These are phyloP conservation scores for Diarsia mendica DNA, from an alignment of 2,888 invertebrate genomes.

Conservation along the genomic window DNA sequence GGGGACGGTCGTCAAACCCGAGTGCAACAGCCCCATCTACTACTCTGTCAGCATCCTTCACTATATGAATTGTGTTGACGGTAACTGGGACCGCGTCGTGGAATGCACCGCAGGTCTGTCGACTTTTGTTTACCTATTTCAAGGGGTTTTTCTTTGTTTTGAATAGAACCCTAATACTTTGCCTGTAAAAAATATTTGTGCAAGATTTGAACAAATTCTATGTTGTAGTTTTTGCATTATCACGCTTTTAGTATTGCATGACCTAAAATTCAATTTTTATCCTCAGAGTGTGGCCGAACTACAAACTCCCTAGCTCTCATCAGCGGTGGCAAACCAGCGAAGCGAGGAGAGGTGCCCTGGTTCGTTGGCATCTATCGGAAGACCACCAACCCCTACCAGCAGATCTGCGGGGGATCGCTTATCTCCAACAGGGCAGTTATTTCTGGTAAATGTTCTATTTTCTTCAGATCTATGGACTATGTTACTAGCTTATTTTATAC, in stretches of 20 bases:
- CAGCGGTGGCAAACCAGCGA: constrained; percentile 70
- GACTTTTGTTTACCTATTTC: too few species aligned
- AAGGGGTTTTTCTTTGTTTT: too few species aligned
- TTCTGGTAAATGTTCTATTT: constrained; percentile 72
- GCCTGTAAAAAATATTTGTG: too few species aligned
- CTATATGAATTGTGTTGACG: constrained; percentile 76
- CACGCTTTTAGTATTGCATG: too few species aligned
- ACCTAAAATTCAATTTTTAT: neutral
- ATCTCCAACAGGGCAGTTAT: constrained; percentile 77
- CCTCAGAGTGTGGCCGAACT: constrained; percentile 57
- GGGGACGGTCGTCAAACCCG: constrained; percentile 71
- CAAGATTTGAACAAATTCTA: too few species aligned
- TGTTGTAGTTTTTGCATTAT: too few species aligned
- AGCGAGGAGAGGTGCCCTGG: constrained; percentile 88
- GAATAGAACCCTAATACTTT: too few species aligned
- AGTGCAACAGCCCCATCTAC: constrained; percentile 76
- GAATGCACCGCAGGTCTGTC: constrained; percentile 73
- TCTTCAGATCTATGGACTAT: neutral
- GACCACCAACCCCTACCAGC: constrained; percentile 78
- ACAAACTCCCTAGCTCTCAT: constrained; percentile 76
- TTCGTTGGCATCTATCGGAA: constrained; percentile 88
- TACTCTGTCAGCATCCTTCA: constrained; percentile 63
- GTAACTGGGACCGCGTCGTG: constrained; percentile 74
- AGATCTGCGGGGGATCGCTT: constrained; percentile 90
- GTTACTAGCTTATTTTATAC: too few species aligned